phyloP scores from a whole-genome alignment of 2,113 vertebrate genomes.

The Brachypteracias leptosomus region DNA sequence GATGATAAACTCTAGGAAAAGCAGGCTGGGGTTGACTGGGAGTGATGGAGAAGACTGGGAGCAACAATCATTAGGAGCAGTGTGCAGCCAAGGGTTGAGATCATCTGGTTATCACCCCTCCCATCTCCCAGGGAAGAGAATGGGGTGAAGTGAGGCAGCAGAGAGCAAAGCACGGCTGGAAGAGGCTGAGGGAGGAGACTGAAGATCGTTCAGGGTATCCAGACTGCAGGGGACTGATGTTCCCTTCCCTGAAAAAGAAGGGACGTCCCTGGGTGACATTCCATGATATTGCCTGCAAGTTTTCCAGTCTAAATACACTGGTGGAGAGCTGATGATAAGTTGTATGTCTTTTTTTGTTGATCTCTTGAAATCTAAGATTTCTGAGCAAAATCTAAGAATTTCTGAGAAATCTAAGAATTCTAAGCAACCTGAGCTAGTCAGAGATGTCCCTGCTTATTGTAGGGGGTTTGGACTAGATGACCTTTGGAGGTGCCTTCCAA shows the following conservation, averaged over 20 bases:
- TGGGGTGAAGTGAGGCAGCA: background rate
- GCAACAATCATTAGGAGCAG: background rate
- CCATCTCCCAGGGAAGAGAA: background rate
- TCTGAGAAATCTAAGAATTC: too few species aligned
- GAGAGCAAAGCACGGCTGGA: background rate
- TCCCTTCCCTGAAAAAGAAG: background rate
- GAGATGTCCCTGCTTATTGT: too few species aligned
- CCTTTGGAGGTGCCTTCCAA: too few species aligned
- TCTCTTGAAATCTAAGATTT: background rate
- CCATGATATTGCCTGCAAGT: background rate
- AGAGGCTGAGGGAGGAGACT: background rate
- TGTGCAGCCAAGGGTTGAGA: too few species aligned
- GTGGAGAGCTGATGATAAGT: background rate
- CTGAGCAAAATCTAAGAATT: too few species aligned
- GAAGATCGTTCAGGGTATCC: background rate
- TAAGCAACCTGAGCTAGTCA: too few species aligned
- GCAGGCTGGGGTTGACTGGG: background rate
- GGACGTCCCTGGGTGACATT: background rate
- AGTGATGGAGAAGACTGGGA: background rate
- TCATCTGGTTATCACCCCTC: background rate
- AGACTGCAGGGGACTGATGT: too few species aligned
- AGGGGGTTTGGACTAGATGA: too few species aligned
- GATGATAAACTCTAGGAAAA: background rate
- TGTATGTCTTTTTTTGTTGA: rapidly evolving
- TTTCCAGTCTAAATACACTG: background rate